Evolutionary conservation across 2,888 invertebrate genomes (phyloP).

Genomic region (Bedellia somnulentella): DNA sequence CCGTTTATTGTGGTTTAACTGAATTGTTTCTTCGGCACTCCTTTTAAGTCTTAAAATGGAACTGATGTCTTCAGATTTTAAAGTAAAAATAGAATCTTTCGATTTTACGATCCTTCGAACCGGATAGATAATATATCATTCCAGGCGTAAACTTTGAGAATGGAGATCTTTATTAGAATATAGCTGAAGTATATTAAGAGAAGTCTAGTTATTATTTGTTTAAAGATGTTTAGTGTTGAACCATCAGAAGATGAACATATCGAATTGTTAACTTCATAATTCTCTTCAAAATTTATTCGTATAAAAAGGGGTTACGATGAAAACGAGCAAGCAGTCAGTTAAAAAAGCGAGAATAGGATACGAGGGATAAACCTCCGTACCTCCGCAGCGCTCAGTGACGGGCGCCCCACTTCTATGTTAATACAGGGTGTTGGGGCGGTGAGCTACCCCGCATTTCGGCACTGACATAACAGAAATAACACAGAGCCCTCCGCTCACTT

Average conservation of each 20-base stretch:
- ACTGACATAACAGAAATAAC: conserved; percentile 40
- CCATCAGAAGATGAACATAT: too few relatives aligned
- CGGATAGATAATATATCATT: not conserved
- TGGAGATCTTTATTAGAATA: too few relatives aligned
- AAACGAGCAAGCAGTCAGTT: conserved; percentile 25
- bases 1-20: too few relatives aligned
- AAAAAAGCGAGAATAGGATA: conserved; percentile 43
- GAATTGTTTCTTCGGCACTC: too few relatives aligned
- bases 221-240: too few relatives aligned
- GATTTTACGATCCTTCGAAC: conserved; percentile 3
- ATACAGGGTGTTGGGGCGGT: conserved; percentile 29
- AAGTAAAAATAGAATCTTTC: too few relatives aligned
- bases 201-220: too few relatives aligned
- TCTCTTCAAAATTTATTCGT: conserved; percentile 44
- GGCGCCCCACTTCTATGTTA: conserved; percentile 34
- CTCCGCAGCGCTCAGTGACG: conserved; percentile 46
- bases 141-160: not conserved
- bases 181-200: too few relatives aligned
- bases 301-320: conserved; percentile 43
- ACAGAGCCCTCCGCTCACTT: conserved; percentile 27
- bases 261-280: conserved; percentile 24
- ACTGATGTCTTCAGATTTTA: too few relatives aligned
- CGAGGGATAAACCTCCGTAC: conserved; percentile 55
- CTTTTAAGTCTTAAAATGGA: too few relatives aligned
- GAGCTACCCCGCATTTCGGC: conserved; percentile 44